Base-by-base conservation (phyloP, 2,888 invertebrate species). In the Drosophila ezoana region DNA sequence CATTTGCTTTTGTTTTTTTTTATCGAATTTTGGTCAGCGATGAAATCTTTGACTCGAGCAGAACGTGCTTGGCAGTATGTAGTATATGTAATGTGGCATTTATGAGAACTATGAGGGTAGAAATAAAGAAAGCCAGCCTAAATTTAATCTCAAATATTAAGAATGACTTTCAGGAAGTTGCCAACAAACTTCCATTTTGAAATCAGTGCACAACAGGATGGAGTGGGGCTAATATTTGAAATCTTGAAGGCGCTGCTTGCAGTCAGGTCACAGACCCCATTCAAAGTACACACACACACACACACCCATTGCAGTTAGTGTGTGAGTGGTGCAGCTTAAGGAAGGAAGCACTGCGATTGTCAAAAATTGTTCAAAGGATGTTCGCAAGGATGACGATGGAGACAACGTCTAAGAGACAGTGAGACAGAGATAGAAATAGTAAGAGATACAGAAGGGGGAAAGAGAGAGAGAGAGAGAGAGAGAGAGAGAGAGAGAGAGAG, bases 311-410 rank as follows among this genome's bases (percentile, higher is more conserved):
- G 11, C 48, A 32, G 9, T 11, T 18, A 40, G 28, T 14, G 11
- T 8, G 16, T 1, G 33, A 43, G 13, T 13, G 13, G 18, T 8
- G 18, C 9, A 28, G 49, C 38, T 49, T 32, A 44, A 41, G 77
- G 45, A 60, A 54, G 78, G 69, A 72, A 78, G 75, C 63, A 18
- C 23, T 54, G 78, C 69, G 74, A 75, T 75, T 75, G 75, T 77
- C 75, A 75, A 75, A 75, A 75, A 75, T 64, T 58, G 70, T 79
- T 52, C 73, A 65, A 69, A 79, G 76, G 66, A 62, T 66, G 67
- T 40, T 53, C 44, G 44, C 23, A 45, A 51, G 51, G 35, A 62
- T 38, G 51, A 49, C 56, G 51, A 49, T 52, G 51, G 43, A 61
- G 35, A 53, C 48, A 53, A 51, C 41, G 57, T 37, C 48, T 60